Evolutionary conservation across 2,888 invertebrate genomes (phyloP).

Genomic region (Eledona agricola): DNA sequence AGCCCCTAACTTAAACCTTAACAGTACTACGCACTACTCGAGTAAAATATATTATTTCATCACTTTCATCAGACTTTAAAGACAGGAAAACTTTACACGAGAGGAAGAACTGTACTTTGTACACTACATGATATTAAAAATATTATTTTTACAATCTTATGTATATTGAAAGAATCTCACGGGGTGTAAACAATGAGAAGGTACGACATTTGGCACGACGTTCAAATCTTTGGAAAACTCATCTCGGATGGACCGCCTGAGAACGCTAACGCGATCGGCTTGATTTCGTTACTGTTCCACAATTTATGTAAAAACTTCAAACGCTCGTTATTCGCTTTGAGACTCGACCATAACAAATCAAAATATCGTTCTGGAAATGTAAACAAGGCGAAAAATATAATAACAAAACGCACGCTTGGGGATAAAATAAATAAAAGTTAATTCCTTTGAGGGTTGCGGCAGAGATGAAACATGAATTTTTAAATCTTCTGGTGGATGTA

Average conservation of each 20-base stretch:
- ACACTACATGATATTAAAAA: conserved; percentile 48
- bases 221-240: conserved; percentile 21
- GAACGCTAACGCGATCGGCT: no score
- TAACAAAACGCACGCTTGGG: conserved; percentile 4
- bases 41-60: conserved; percentile 38
- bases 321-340: no score
- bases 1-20: conserved; percentile 19
- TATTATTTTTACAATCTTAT: conserved; percentile 46
- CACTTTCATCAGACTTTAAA: conserved; percentile 47
- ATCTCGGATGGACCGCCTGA: conserved; percentile 3
- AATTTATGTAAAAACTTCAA: no score
- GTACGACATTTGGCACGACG: conserved; percentile 37
- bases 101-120: conserved; percentile 37
- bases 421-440: conserved; percentile 1
- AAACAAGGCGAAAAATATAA: conserved; percentile 2
- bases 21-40: conserved; percentile 32
- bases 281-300: no score
- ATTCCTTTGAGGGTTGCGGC: no score
- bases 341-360: conserved; percentile 11
- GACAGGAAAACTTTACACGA: conserved; percentile 43
- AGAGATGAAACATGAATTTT: conserved; percentile 6
- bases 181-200: conserved; percentile 15
- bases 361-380: background rate
- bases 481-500: background rate
- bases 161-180: conserved; percentile 15